Conservation (phyloP, 1,140 invertebrate species). For the Saccostrea cuccullata region DNA sequence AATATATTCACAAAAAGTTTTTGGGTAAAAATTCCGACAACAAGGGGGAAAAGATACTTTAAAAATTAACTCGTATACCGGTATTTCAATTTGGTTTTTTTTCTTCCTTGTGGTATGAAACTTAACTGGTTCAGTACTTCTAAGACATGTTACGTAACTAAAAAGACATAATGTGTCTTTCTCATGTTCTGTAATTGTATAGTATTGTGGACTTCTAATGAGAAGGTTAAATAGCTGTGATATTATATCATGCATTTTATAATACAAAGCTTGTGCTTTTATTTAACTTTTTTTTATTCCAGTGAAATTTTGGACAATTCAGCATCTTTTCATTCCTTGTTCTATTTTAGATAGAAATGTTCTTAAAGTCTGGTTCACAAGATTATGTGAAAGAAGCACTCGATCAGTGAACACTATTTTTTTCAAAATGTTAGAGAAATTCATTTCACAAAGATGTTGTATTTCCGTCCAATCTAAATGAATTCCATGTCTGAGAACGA, state of each 20-base stretch:
- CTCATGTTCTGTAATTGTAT: neutral
- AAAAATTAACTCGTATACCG: neutral
- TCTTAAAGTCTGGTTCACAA: neutral
- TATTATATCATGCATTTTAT: neutral
- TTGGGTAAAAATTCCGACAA: neutral
- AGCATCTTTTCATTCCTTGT: neutral
- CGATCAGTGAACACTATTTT: too few species aligned
- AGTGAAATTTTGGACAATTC: neutral
- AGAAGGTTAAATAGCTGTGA: neutral
- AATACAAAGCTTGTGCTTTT: neutral
- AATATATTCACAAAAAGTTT: neutral
- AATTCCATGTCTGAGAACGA: too few species aligned
- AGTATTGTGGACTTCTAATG: neutral
- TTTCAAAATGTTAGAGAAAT: too few species aligned
- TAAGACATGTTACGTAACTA: neutral
- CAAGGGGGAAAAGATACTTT: neutral
- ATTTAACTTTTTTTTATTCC: neutral
- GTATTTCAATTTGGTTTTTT: neutral
- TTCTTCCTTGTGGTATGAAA: neutral
- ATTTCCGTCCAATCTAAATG: too few species aligned
- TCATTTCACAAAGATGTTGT: too few species aligned
- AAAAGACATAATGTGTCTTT: neutral
- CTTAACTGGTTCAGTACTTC: neutral
- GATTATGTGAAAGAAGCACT: too few species aligned
- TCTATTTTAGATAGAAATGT: neutral